phyloP scores from a whole-genome alignment of 2,797 vertebrate species.

The Aphelocoma californica region DNA sequence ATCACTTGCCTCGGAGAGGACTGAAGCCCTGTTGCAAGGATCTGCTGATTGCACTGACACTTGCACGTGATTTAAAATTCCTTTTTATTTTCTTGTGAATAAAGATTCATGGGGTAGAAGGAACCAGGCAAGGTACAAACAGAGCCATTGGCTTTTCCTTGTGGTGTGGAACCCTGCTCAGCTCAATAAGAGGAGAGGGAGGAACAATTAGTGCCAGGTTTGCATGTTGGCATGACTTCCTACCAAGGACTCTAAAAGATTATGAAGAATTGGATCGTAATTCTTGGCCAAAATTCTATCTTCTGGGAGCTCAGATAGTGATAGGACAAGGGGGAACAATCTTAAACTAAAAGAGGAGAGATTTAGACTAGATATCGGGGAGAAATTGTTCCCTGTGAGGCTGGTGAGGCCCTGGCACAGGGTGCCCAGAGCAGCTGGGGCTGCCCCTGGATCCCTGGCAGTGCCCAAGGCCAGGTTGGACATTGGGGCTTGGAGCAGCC shows the following conservation, averaged over 20 bases:
- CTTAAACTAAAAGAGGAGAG: neutral
- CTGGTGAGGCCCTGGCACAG: neutral
- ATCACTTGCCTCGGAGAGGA: neutral
- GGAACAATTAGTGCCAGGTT: neutral
- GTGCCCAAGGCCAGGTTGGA: neutral
- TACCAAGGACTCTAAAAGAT: neutral
- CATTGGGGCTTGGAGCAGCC: neutral
- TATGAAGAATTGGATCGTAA: neutral
- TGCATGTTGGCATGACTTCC: neutral
- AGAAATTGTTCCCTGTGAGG: neutral
- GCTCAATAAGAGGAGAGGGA: neutral
- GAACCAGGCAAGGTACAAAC: neutral
- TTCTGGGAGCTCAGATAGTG: neutral
- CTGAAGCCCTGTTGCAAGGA: neutral
- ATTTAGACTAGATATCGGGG: neutral
- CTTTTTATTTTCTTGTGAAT: neutral
- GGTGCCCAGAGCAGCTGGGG: neutral
- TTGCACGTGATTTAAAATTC: neutral
- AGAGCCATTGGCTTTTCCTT: neutral
- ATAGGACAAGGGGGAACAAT: too few relatives aligned
- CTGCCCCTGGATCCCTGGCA: neutral
- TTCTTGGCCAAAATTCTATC: neutral
- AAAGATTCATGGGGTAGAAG: neutral
- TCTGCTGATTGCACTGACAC: neutral
- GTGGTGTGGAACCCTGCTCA: rapidly evolving